Evolutionary conservation across 2,888 invertebrate species (phyloP), one percentile per base, ranked within the genome.

Genomic region (Cheilosia grossa): DNA sequence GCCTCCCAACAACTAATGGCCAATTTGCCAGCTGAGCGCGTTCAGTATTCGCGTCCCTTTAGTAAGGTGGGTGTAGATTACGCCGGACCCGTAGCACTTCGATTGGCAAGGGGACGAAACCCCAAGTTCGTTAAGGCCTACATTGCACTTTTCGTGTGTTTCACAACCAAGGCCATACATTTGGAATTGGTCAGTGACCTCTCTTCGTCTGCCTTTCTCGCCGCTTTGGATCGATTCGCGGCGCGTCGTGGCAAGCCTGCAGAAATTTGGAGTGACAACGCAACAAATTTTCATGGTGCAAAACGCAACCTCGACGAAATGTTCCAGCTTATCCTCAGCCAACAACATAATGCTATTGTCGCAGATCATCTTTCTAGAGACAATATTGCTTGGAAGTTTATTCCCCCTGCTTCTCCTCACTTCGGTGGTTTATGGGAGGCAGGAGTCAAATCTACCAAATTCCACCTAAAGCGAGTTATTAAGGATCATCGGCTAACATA

Each of bases 101-200:
- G 27, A 5, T 27, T 27, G 27, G 6, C 27, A 5, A 27, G 27
- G 27, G 6, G 27, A 27, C 27, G 27, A 27, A 5, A 6, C 27
- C 27, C 6, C 6, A 7, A 17, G 13, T 56, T 37, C 37, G 13
- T 59, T 0, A 59, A 59, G 19, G 37, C 40, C 6, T 59, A 59
- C 7, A 59, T 59, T 15, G 59, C 42, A 4, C n/a, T 42, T 5
- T 59, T 59, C 27, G 59, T 59, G 6, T 59, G 42, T 5, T 59
- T 59, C 42, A 27, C n/a, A 24, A 59, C 19, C 2, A 59, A 59
- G 5, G 44, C n/a, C n/a, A 61, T 44, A n/a, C 24, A 61, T 61
- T 47, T 61, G 17, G 27, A 61, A 13, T 13, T 47, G 10, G 42
- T 59, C n/a, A 7, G 24, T 21, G 44, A 61, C 19, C 61, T 44